Conservation (phyloP, 2,797 vertebrate species). For the Dipus sagitta region DNA sequence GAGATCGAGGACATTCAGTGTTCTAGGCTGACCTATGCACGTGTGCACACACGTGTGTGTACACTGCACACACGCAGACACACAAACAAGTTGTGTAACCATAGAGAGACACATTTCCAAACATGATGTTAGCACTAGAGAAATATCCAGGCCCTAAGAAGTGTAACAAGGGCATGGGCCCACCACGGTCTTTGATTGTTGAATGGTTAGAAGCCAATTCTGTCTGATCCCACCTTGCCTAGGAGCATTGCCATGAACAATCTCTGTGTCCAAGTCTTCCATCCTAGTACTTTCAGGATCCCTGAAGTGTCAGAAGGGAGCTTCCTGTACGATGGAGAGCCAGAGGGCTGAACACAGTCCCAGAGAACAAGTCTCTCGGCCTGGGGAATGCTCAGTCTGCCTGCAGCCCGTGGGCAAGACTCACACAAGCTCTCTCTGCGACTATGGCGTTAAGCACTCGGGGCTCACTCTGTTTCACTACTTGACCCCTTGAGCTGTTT, state of each 20-base stretch:
- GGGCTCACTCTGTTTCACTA: slow-evolving; percentile 13
- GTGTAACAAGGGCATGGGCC: not conserved
- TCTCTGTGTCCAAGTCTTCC: not conserved
- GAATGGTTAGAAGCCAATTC: not conserved
- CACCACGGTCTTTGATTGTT: not conserved
- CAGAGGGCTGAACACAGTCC: not conserved
- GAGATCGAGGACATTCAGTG: too few species aligned
- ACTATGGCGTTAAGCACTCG: not conserved
- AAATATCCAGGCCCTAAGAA: not conserved
- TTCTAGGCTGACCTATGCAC: too few species aligned
- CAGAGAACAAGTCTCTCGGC: not conserved
- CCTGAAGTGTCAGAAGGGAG: not conserved
- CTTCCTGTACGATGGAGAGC: not conserved
- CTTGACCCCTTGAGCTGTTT: slow-evolving; percentile 41
- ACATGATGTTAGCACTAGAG: not conserved
- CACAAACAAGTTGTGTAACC: not conserved
- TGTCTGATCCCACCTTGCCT: not conserved
- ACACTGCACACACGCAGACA: too few species aligned
- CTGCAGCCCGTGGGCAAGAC: not conserved
- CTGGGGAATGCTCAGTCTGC: not conserved
- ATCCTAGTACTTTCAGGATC: not conserved
- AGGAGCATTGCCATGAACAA: not conserved
- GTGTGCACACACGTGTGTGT: too few species aligned
- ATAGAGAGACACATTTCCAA: not conserved
- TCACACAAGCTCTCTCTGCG: not conserved